phyloP scores from a whole-genome alignment of 2,888 invertebrate species.

The Leistus spinibarbis region DNA sequence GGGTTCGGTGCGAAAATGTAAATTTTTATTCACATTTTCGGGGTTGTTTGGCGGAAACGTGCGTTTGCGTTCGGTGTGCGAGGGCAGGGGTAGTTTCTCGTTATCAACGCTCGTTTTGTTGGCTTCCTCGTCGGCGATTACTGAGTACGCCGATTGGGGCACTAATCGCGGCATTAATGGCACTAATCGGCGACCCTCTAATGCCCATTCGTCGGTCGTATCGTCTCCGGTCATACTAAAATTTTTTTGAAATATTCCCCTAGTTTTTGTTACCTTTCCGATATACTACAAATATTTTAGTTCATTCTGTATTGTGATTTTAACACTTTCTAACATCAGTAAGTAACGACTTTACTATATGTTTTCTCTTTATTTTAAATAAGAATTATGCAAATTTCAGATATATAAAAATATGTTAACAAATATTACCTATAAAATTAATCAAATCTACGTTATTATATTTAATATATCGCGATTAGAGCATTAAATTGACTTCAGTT shows the following conservation, averaged over 20 bases:
- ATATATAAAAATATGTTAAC: no score
- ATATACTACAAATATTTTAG: neutral
- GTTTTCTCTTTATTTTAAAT: no score
- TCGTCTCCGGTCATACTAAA: conserved; percentile 69
- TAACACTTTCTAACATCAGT: neutral
- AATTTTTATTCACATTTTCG: conserved; percentile 49
- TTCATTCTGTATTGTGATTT: no score
- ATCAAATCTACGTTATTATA: no score
- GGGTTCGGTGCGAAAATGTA: conserved; percentile 48
- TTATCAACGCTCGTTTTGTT: conserved; percentile 69
- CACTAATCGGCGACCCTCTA: conserved; percentile 83
- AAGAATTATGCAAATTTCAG: no score
- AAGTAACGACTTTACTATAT: no score
- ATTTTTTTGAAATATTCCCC: conserved; percentile 20
- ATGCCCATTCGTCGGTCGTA: conserved; percentile 76
- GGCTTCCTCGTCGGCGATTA: conserved; percentile 81
- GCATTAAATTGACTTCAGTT: no score
- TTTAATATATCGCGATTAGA: no score
- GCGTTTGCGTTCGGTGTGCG: conserved; percentile 58
- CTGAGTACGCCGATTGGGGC: conserved; percentile 83
- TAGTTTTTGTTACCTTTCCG: neutral
- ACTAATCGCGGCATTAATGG: conserved; percentile 84
- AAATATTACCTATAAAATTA: no score
- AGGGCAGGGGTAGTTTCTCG: conserved; percentile 61
- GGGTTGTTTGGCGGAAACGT: conserved; percentile 42